A percentile compares a stretch with the other conserved stretches of the same genome.
phyloP scores from a whole-genome alignment of 2,888 invertebrate genomes.

The Lochmaea capreae region DNA sequence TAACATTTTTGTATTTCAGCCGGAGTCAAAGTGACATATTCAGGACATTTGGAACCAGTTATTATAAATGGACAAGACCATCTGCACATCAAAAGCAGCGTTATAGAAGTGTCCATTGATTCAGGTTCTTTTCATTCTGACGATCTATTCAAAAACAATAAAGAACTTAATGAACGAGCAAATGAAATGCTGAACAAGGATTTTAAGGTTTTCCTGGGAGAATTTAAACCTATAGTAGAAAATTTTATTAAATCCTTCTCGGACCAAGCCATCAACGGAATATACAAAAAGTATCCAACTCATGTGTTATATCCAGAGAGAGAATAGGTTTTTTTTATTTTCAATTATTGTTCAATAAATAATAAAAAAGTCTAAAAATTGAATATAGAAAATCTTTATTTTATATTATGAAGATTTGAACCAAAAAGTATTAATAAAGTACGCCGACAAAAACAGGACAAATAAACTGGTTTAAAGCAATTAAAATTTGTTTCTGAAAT shows the following conservation, averaged over 20 bases:
- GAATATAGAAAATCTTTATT: too few species aligned
- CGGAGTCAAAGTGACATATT: constrained; percentile 71
- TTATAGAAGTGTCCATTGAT: constrained; percentile 73
- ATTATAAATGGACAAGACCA: constrained; percentile 67
- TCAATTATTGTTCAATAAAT: too few species aligned
- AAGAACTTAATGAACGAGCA: constrained; percentile 72
- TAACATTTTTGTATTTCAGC: constrained; percentile 63
- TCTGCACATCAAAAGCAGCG: constrained; percentile 71
- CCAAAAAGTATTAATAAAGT: too few species aligned
- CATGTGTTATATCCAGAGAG: constrained; percentile 63
- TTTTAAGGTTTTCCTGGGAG: constrained; percentile 74
- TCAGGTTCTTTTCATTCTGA: constrained; percentile 72
- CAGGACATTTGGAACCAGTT: constrained; percentile 68
- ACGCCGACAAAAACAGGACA: too few species aligned
- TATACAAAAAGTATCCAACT: constrained; percentile 68
- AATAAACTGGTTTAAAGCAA: too few species aligned
- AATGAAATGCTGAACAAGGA: constrained; percentile 80
- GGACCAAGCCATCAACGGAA: constrained; percentile 67
- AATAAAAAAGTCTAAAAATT: too few species aligned
- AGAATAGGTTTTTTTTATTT: background rate
- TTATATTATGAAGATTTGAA: too few species aligned
- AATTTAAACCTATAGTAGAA: constrained; percentile 75
- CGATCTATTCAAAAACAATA: constrained; percentile 74
- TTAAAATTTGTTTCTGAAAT: too few species aligned
- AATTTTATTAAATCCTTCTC: constrained; percentile 68